Percentiles rank a stretch among this genome's conserved stretches.
These are phyloP conservation scores for Tachuris rubrigastra DNA, from an alignment of 2,113 vertebrate species.

Conservation along the genomic window DNA sequence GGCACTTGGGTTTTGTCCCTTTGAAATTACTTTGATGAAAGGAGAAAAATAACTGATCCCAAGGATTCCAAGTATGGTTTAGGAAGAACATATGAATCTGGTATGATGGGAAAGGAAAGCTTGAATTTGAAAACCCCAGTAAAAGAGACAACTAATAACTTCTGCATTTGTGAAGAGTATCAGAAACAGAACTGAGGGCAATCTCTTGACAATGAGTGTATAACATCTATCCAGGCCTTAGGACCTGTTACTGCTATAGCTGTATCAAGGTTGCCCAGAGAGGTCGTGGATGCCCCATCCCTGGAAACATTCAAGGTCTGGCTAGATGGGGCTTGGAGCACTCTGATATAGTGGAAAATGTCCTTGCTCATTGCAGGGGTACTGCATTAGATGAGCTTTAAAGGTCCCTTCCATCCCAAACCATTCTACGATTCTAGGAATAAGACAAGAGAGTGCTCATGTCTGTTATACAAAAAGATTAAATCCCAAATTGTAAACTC, in stretches of 20 bases:
- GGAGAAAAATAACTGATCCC: not conserved
- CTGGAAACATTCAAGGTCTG: not conserved
- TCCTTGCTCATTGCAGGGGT: not conserved
- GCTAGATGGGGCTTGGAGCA: not conserved
- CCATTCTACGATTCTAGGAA: not conserved
- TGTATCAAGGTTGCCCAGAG: not conserved
- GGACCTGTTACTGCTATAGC: rapidly evolving
- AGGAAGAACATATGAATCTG: not conserved
- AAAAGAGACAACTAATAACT: not conserved
- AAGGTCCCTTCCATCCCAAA: not conserved
- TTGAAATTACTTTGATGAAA: not conserved
- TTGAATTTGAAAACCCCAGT: not conserved
- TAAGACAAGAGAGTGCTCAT: not conserved
- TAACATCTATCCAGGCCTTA: not conserved
- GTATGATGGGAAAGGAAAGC: not conserved
- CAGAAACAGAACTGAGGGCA: not conserved
- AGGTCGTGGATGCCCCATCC: too few species aligned
- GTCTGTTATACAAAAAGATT: not conserved
- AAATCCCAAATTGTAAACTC: not conserved
- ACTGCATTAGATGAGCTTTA: not conserved
- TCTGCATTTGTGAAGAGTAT: not conserved
- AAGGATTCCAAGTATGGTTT: not conserved
- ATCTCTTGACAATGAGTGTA: not conserved
- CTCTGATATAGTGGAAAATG: not conserved
- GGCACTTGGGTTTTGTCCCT: not conserved